These are phyloP conservation scores for Sinella curviseta DNA, from an alignment of 1,140 invertebrate species.

Conservation along the genomic window DNA sequence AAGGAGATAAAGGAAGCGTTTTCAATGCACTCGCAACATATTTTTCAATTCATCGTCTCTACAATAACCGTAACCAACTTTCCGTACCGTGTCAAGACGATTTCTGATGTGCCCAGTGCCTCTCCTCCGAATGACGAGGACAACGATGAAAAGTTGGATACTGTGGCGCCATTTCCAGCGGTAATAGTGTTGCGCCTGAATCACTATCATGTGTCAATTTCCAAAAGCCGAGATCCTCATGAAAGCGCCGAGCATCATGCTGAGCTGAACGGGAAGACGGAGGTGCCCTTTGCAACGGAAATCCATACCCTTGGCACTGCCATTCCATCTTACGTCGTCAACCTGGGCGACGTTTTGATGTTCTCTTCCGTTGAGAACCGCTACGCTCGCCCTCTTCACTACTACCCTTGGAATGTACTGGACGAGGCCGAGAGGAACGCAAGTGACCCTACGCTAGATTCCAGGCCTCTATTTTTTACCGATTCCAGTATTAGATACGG, in stretches of 20 bases:
- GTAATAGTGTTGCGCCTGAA: background rate
- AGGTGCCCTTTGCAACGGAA: background rate
- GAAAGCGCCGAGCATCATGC: background rate
- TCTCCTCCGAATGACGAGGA: background rate
- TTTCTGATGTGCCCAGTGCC: too few species aligned
- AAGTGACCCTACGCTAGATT: background rate
- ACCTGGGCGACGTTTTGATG: background rate
- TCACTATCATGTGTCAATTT: background rate
- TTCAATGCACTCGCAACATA: too few species aligned
- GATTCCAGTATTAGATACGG: too few species aligned
- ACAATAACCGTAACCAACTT: background rate
- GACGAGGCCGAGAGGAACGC: too few species aligned
- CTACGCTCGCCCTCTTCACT: background rate
- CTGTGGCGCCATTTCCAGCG: background rate
- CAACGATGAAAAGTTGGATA: background rate
- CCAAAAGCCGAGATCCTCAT: background rate
- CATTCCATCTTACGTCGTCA: constrained; percentile 2
- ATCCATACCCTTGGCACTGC: background rate
- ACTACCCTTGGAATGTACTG: background rate
- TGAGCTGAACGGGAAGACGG: background rate
- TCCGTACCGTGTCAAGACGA: background rate
- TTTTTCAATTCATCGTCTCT: background rate
- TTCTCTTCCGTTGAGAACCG: background rate
- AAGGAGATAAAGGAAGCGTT: background rate
- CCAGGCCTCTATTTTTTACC: too few species aligned